phyloP scores from a whole-genome alignment of 2,888 invertebrate species.

The Tetrapedia diversipes region DNA sequence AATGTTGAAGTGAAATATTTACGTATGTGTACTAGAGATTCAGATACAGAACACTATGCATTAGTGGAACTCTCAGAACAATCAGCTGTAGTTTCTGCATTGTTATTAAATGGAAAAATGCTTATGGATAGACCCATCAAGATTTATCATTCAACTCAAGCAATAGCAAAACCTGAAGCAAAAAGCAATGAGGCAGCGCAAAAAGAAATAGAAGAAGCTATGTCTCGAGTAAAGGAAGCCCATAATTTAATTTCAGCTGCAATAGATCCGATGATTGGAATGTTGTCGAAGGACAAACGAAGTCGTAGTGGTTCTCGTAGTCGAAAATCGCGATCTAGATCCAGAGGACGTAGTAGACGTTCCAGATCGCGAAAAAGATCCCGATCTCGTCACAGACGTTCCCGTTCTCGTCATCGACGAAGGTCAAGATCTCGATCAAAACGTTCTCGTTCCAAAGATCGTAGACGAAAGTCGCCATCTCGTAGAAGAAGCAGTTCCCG shows the following conservation, averaged over 20 bases:
- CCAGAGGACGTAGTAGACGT: conserved; percentile 83
- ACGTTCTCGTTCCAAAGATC: conserved; percentile 80
- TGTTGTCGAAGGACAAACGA: conserved; percentile 93
- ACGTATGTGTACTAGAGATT: conserved; percentile 93
- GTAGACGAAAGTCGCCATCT: conserved; percentile 78
- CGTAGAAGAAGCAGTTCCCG: conserved; percentile 79
- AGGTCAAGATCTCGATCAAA: conserved; percentile 84
- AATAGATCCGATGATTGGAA: conserved; percentile 95
- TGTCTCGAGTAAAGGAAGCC: conserved; percentile 98
- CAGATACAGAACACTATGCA: conserved; percentile 90
- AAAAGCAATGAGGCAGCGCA: conserved; percentile 98
- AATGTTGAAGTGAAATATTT: conserved; percentile 97
- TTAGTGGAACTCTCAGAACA: conserved; percentile 98
- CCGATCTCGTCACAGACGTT: conserved; percentile 80
- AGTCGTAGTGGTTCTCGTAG: conserved; percentile 84
- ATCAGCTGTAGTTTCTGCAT: conserved; percentile 92
- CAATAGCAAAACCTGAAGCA: conserved; percentile 95
- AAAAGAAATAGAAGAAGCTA: conserved; percentile 97
- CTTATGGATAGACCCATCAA: conserved; percentile 89
- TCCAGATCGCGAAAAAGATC: conserved; percentile 84
- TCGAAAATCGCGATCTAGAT: conserved; percentile 86
- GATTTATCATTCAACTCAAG: conserved; percentile 95
- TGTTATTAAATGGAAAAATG: conserved; percentile 92
- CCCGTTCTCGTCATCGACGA: conserved; percentile 83
- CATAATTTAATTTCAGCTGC: conserved; percentile 97